These are phyloP conservation scores for human (Homo sapiens) DNA, from an alignment of 2,113 vertebrate genomes.

Conservation along the genomic window DNA sequence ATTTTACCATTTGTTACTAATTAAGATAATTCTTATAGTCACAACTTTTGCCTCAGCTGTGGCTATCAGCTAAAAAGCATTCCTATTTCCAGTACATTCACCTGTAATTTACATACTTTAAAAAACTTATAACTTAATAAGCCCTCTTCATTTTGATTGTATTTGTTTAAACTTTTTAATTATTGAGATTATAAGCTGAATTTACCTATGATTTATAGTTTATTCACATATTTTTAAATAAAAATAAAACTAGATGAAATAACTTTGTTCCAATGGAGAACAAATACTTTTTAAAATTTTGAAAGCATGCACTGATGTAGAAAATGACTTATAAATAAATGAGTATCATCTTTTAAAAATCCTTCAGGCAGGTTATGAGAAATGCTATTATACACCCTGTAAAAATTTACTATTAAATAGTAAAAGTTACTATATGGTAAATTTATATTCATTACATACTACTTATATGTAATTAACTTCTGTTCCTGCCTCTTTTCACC, in stretches of 20 bases:
- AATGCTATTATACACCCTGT: neutral
- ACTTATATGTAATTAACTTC: neutral
- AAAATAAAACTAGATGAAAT: neutral
- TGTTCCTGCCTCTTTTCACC: neutral
- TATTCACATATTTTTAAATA: neutral
- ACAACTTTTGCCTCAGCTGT: neutral
- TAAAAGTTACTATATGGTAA: neutral
- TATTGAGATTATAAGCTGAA: neutral
- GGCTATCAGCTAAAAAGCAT: neutral
- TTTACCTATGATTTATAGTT: neutral
- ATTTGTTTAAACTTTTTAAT: slow-evolving; percentile 30
- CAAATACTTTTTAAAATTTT: neutral
- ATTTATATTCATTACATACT: neutral
- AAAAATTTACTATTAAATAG: neutral
- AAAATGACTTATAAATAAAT: neutral
- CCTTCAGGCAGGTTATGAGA: neutral
- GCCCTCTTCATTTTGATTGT: neutral
- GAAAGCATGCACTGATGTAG: neutral
- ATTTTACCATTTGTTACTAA: neutral
- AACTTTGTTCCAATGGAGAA: neutral
- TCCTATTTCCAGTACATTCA: neutral
- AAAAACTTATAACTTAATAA: neutral
- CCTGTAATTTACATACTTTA: neutral
- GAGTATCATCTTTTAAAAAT: neutral
- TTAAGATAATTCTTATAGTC: neutral